Base-by-base conservation (phyloP, 2,113 vertebrate genomes). In the Terrapene triunguis region DNA sequence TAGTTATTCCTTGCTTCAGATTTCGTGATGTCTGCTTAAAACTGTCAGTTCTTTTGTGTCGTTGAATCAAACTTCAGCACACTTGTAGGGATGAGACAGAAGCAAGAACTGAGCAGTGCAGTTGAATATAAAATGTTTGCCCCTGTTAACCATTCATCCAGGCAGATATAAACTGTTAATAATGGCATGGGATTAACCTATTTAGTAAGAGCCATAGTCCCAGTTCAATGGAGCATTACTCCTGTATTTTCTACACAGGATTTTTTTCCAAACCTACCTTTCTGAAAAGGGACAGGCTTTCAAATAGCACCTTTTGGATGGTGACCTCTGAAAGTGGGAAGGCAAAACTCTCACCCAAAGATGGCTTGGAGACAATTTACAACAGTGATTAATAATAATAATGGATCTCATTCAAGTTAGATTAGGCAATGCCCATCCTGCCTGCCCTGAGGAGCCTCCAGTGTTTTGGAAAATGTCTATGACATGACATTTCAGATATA, bases 111-210 rank as follows among this genome's bases (percentile, higher is more conserved):
- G 21, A 85, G 65, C 38, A 92, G 65, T 94, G 62, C 42, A 54
- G 87, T 42, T 82, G 85, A 85, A 42, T 92, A 89, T 87, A 81
- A 92, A 50, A 19, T 6, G 42, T 95, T 94, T 95, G 96, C 57
- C 81, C 38, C 81, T 82, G 83, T 92, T 88, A 92, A 80, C 92
- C 32, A 32, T 96, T 94, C 79, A 72, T 79, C 83, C n/a, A 55
- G 47, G 53, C 22, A 50, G 88, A 95, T 16, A 97, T 93, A 97
- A 98, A 92, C 95, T 97, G 51, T 90, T 89, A 92, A 35, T 5
- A 81, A 90, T 38, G 84, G 65, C 57, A 29, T 27, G 69, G 78
- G 88, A 80, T 89, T 91, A 82, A 55, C 29, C 19, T 57, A 54
- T 87, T 93, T 92, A 50, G 69, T 90, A 72, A 94, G 42, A 84